Base-by-base conservation (phyloP, 2,888 invertebrate genomes). In the Julus scandinavius region DNA sequence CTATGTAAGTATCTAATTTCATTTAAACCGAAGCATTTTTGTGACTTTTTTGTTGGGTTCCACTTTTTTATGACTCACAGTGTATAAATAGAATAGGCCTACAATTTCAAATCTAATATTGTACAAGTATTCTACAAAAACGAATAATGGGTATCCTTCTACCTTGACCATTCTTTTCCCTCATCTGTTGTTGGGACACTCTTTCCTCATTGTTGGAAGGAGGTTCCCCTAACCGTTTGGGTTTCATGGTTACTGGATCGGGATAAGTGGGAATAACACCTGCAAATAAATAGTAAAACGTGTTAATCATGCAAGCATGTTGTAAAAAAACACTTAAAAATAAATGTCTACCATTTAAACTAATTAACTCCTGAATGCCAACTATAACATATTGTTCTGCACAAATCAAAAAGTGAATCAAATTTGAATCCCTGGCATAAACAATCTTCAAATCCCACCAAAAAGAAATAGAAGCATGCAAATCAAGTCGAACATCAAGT, bases 181-280 rank as follows among this genome's bases (percentile, higher is more conserved):
- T 41, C 20, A 17, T 86, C 50, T 15, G n/a, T 13, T 86, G 86
- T 86, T 86, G 86, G 50, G 86, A 50, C 49, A 38, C 50, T n/a
- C 38, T 49, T 38, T 49, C 38, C 40, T 40, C 85, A 86, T 49
- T 54, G 86, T 49, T 49, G 20, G 87, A 83, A 58, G 87, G 41
- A 87, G 87, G 87, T 13, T 83, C 87, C 5, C 87, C 84, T 7
- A 50, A 45, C 11, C 84, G 80, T 83, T 87, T 88, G 29, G 85
- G 88, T 88, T 88, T 88, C 85, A 86, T 58, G 17, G 85, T 88
- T 11, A 20, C 54, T 9, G 85, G 63, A 83, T 88, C 88, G 11
- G 88, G 86, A 85, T 88, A 88, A 50, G 85, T 88, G 80, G 85
- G 85, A 29, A 85, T 83, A 58, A 83, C 88, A 85, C 88, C 88